phyloP scores from a whole-genome alignment of 2,797 vertebrate genomes.

The Gambelia wislizenii region DNA sequence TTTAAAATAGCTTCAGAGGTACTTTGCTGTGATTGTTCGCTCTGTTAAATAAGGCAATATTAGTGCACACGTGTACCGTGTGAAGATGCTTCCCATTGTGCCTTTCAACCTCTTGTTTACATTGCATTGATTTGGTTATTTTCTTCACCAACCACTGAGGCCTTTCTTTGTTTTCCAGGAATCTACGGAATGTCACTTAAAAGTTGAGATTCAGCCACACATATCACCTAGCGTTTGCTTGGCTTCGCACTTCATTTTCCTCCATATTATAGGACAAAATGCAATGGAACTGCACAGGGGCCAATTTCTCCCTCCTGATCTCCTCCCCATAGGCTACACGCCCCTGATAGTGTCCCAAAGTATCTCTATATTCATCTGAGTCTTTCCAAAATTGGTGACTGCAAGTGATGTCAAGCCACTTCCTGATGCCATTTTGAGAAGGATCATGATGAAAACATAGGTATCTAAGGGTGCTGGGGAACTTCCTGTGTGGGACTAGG shows the following conservation, averaged over 20 bases:
- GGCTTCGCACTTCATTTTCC: background rate
- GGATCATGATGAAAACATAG: too few species aligned
- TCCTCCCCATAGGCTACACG: too few species aligned
- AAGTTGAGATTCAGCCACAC: background rate
- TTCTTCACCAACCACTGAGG: background rate
- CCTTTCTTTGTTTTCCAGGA: background rate
- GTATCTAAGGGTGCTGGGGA: too few species aligned
- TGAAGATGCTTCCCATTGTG: background rate
- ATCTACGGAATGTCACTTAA: background rate
- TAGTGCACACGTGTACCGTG: background rate
- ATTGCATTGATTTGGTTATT: conserved; percentile 5
- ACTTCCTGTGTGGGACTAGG: too few species aligned
- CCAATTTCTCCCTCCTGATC: background rate
- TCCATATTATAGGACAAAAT: background rate
- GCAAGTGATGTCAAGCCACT: too few species aligned
- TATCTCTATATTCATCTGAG: too few species aligned
- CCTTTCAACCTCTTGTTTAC: background rate
- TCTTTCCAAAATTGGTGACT: too few species aligned
- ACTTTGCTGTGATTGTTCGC: conserved; percentile 18
- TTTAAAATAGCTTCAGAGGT: conserved; percentile 20
- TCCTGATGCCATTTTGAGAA: too few species aligned
- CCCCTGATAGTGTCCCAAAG: too few species aligned
- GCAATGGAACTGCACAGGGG: background rate
- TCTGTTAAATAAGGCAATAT: conserved; percentile 15
- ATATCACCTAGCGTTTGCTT: background rate